phyloP scores from a whole-genome alignment of 1,140 invertebrate genomes.

The Formica selysi region DNA sequence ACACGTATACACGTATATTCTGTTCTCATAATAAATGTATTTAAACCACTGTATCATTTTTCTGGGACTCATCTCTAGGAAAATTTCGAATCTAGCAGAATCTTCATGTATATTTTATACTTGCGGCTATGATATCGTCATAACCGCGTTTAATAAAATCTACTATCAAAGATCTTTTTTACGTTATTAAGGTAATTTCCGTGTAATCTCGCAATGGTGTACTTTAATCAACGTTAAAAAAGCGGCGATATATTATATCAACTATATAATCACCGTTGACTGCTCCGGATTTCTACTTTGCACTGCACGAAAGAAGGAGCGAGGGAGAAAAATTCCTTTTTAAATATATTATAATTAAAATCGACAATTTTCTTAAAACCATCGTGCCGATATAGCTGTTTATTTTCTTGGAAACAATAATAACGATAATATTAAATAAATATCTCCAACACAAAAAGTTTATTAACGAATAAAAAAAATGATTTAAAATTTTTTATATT shows the following conservation, averaged over 20 bases:
- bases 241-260: constrained; percentile 32
- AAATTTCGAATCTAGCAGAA: background rate
- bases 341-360: constrained; percentile 24
- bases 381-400: background rate
- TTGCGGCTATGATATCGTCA: background rate
- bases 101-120: background rate
- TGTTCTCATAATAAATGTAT: background rate
- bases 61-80: too few relatives aligned
- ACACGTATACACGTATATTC: background rate
- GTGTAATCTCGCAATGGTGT: constrained; percentile 15
- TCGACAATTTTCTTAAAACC: background rate
- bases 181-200: constrained; percentile 19
- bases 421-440: background rate
- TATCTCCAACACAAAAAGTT: background rate
- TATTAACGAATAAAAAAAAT: background rate
- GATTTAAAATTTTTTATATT: background rate
- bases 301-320: background rate
- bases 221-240: constrained; percentile 33
- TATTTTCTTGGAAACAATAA: background rate
- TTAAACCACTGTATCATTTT: background rate
- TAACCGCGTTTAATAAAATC: constrained; percentile 35
- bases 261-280: background rate
- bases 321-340: too few relatives aligned
- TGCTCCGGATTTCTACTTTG: background rate
- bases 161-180: constrained; percentile 16